These are phyloP conservation scores for Sternarchorhynchus goeldii DNA, from an alignment of 2,797 vertebrate genomes.

Conservation along the genomic window DNA sequence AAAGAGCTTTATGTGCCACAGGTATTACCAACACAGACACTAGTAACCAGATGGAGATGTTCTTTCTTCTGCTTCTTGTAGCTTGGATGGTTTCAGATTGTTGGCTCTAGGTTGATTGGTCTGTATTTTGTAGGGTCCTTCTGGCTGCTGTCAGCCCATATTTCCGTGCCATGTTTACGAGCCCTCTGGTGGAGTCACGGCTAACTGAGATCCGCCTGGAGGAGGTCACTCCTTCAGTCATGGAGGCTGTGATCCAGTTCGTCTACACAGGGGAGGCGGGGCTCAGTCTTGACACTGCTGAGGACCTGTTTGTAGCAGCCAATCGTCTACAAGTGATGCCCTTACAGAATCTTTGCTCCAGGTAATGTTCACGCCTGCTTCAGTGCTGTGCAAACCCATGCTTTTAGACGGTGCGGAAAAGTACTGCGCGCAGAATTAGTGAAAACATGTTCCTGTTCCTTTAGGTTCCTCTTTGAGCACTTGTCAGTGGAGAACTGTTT, in stretches of 20 bases:
- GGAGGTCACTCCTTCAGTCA: slow-evolving; percentile 78
- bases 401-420: background rate
- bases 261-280: slow-evolving; percentile 81
- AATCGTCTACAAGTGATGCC: slow-evolving; percentile 83
- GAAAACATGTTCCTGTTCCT: background rate
- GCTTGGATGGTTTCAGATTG: too few species aligned
- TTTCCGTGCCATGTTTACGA: slow-evolving; percentile 85
- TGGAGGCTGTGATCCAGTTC: slow-evolving; percentile 82
- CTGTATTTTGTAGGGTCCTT: slow-evolving; percentile 71
- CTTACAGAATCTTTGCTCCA: slow-evolving; percentile 81
- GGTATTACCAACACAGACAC: slow-evolving; percentile 60
- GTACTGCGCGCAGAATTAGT: background rate
- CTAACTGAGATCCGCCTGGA: slow-evolving; percentile 80
- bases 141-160: slow-evolving; percentile 83
- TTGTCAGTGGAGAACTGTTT: slow-evolving; percentile 82
- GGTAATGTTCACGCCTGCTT: slow-evolving; percentile 63
- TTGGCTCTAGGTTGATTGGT: background rate
- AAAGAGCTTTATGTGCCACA: slow-evolving; percentile 85
- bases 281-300: slow-evolving; percentile 77
- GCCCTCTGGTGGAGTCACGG: slow-evolving; percentile 80
- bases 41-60: background rate
- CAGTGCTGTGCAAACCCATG: background rate
- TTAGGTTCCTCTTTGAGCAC: slow-evolving; percentile 74
- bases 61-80: background rate
- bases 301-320: slow-evolving; percentile 83